phyloP scores from a whole-genome alignment of 2,888 invertebrate genomes.

The Harmothoe impar region DNA sequence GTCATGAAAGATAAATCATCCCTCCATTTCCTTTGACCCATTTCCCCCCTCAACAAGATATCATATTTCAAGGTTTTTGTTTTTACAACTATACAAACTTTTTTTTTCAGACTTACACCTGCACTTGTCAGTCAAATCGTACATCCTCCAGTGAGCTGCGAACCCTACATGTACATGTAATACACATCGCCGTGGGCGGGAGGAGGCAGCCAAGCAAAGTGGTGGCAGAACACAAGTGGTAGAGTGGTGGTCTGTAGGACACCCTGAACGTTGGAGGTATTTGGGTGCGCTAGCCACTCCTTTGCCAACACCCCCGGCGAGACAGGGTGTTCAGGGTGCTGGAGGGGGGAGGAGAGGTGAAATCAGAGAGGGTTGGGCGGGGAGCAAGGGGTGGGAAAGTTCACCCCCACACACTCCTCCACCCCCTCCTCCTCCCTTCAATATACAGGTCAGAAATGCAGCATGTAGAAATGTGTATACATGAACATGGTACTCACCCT shows the following conservation, averaged over 20 bases:
- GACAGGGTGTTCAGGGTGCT: not conserved
- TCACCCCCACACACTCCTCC: not conserved
- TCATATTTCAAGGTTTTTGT: too few species aligned
- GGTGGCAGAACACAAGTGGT: not conserved
- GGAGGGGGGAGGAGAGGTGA: not conserved
- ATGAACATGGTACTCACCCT: slow-evolving; percentile 80
- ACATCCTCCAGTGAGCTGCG: too few species aligned
- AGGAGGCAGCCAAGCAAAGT: not conserved
- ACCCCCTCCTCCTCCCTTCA: too few species aligned
- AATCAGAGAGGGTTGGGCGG: slow-evolving; percentile 20
- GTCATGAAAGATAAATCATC: too few species aligned
- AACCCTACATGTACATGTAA: too few species aligned
- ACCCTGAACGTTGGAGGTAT: slow-evolving; percentile 8
- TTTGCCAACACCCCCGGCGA: slow-evolving; percentile 18
- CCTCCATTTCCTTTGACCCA: too few species aligned
- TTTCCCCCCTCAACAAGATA: too few species aligned
- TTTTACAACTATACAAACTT: too few species aligned
- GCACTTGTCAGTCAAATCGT: too few species aligned
- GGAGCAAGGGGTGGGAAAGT: slow-evolving; percentile 34
- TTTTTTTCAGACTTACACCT: too few species aligned
- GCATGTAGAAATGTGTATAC: not conserved
- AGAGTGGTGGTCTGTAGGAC: not conserved
- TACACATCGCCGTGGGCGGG: not conserved
- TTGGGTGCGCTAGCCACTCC: not conserved
- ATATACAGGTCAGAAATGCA: slow-evolving; percentile 31